Base-by-base conservation (phyloP, 2,797 vertebrate genomes). In the Odontamblyopus lacepedii region DNA sequence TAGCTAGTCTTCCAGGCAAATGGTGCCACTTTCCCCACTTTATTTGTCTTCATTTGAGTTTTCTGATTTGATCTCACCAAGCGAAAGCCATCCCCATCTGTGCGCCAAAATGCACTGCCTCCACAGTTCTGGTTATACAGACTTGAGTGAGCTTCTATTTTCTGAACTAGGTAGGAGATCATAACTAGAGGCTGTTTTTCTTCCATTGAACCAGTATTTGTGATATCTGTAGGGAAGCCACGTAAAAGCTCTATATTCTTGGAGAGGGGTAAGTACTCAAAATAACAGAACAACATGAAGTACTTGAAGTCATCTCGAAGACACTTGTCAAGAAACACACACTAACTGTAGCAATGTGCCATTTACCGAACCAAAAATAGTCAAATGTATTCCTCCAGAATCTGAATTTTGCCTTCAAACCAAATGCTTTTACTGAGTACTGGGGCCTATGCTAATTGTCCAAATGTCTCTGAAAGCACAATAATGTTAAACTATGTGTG, bases 11-110 rank as follows among this genome's bases (percentile, higher is more conserved):
- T 51, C 41, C 26, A 44, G 64, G 64, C 26, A 66, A 66, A 66
- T 66, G 64, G 23, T 1, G 7, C 26, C 51, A 16, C 51, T 63
- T 44, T 61, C 50, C 56, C 32, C 32, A 32, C 64, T 41, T 69
- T 48, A 70, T 63, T 63, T 65, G 38, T 65, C 56, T 55, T 60
- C 63, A 48, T 48, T 65, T 48, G 38, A 65, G 63, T 50, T 65
- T 65, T 65, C 63, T 65, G 63, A 65, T 66, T 51, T 29, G 23
- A 65, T 48, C 38, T 50, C 38, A 65, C 35, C 32, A 65, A 65
- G 23, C 41, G 27, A 65, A 65, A 65, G 5, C 63, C 57, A n/a
- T 19, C 69, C 59, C 63, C 64, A 65, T 65, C 63, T 65, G 63
- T 64, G 63, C 38, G 1, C 4, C 4, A 7, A 64, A 48, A 64